Conservation (phyloP, 2,113 vertebrate species). For the Sterrhoptilus dennistouni region DNA sequence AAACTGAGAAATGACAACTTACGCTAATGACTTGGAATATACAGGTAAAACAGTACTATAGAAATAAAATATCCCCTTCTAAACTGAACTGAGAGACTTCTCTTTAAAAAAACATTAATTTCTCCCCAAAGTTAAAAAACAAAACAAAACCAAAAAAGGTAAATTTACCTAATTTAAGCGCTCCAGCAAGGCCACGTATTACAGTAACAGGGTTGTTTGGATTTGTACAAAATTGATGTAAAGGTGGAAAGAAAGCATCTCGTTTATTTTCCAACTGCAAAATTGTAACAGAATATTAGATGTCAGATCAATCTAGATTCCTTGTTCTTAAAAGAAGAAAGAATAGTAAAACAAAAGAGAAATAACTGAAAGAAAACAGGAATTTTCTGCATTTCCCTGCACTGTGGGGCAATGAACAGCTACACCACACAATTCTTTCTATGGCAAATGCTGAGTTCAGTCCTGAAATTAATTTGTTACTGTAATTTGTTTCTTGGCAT, state of each 20-base stretch:
- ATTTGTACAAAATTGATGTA: conserved; percentile 99
- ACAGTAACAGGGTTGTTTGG: conserved; percentile 98
- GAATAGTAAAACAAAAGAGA: neutral
- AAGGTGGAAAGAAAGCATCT: conserved; percentile 96
- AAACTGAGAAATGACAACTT: neutral
- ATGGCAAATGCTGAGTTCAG: neutral
- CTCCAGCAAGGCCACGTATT: conserved; percentile 98
- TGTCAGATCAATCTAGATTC: neutral
- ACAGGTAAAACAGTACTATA: neutral
- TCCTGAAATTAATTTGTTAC: conserved; percentile 36
- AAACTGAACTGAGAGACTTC: neutral
- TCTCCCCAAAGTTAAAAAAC: neutral
- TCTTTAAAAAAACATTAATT: neutral
- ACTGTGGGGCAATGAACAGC: neutral
- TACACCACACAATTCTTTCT: neutral
- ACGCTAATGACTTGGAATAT: neutral
- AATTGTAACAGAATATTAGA: conserved; percentile 64
- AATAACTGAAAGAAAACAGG: neutral
- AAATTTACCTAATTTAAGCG: conserved; percentile 88
- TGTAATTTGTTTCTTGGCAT: conserved; percentile 41
- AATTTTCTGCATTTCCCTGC: neutral
- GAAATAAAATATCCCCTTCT: neutral
- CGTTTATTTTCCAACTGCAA: conserved; percentile 96
- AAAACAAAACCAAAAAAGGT: neutral
- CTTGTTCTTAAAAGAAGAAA: conserved; percentile 1